These are phyloP conservation scores for Sparus aurata DNA, from an alignment of 2,797 vertebrate species.

Conservation along the genomic window DNA sequence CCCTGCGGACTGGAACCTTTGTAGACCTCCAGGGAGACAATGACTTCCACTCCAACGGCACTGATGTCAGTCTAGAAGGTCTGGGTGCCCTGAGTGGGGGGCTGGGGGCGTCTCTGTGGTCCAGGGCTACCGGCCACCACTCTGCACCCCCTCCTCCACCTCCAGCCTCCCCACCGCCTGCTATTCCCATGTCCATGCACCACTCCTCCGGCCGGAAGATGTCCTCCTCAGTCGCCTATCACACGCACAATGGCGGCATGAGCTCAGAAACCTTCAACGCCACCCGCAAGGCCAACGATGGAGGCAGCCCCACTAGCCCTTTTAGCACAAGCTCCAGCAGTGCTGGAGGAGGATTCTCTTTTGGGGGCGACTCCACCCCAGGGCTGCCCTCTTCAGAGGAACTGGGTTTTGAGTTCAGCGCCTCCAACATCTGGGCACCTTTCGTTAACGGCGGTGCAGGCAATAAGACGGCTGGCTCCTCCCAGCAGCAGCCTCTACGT, in stretches of 20 bases:
- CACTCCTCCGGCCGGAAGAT: conserved; percentile 84
- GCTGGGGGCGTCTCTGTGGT: conserved; percentile 87
- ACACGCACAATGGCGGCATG: conserved; percentile 79
- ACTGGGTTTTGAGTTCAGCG: conserved; percentile 92
- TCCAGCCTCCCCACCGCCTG: conserved; percentile 62
- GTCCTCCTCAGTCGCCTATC: conserved; percentile 81
- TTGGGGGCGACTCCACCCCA: conserved; percentile 81
- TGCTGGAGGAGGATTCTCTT: conserved; percentile 86
- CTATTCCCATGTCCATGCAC: conserved; percentile 83
- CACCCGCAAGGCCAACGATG: conserved; percentile 78
- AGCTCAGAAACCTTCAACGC: conserved; percentile 75
- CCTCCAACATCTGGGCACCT: conserved; percentile 94
- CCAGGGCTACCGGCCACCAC: conserved; percentile 85
- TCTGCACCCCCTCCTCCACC: conserved; percentile 71
- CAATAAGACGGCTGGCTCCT: conserved; percentile 62
- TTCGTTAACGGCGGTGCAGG: conserved; percentile 86
- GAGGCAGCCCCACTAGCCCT: conserved; percentile 90
- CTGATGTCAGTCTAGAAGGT: conserved; percentile 95
- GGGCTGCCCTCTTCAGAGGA: conserved; percentile 86
- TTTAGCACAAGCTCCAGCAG: conserved; percentile 88
- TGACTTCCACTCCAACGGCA: conserved; percentile 98
- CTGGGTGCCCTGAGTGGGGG: conserved; percentile 81
- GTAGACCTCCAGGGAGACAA: conserved; percentile 93
- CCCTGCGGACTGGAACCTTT: conserved; percentile 94
- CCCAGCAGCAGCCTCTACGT: conserved; percentile 78